Evolutionary conservation across 1,140 invertebrate species (phyloP), one percentile per base, ranked within the genome.

Genomic region (Drosophila bipectinata): DNA sequence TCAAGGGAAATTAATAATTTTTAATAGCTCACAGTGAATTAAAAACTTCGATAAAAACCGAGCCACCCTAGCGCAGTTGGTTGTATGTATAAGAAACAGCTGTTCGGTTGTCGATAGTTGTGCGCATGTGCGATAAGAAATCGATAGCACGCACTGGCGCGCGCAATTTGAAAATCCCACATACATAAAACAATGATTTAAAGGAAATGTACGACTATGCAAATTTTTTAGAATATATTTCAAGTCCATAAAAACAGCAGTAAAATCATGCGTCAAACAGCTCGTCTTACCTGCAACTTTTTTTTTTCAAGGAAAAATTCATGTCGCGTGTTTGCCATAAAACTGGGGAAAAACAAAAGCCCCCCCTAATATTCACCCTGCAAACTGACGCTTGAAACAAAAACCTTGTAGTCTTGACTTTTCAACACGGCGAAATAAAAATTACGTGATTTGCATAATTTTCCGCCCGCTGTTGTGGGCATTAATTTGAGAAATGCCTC

Each of bases 381-480:
- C 3, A 34, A 58, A 24, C 47, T 32, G 9, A 60, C 14, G 51
- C 51, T 72, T 72, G 45, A 60, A 72, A 60, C 66, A 72, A 72
- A 67, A 51, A 59, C 32, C 60, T 6, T 64, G 72, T 64, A 53
- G 41, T 44, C 60, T 48, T 64, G 59, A 66, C 60, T 73, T 63
- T 56, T 24, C 47, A 51, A 62, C 71, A 66, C 72, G 61, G 32
- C 26, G 58, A 73, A 73, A 73, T 51, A 74, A 74, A 72, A 57
- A 54, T 66, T 67, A 75, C 72, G 72, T 75, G 72, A 75, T 75
- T 75, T 75, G 72, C 72, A 75, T 75, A 66, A 75, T 66, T 39
- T 73, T 14, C 57, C 44, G 10, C 49, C 48, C 49, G 52, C 51
- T 72, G 48, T 52, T 53, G 66, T 72, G 66, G 54, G 68, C 68